Evolutionary conservation across 2,797 vertebrate species (phyloP), one percentile per base, ranked within the genome.

Genomic region (Lithobates sylvaticus): DNA sequence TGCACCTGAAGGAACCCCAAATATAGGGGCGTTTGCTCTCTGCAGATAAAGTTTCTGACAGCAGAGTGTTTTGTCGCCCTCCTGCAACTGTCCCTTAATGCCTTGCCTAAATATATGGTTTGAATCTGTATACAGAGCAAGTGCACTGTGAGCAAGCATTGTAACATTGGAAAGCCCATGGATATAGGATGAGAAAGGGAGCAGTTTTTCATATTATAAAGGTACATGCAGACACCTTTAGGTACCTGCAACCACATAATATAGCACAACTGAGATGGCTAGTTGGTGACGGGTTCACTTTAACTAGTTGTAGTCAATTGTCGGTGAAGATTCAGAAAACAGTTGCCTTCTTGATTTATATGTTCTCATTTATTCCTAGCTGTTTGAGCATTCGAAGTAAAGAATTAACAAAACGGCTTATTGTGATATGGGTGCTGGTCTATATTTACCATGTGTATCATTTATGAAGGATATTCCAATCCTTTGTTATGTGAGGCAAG

Each of bases 181-280:
- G 15, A 50, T 50, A 50, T 16, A 50, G 50, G 16, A 18, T 18
- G 16, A 16, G 16, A 54, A 54, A 54, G 16, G 50, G 50, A 54
- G 50, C 16, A 18, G 13, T 54, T 54, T 54, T 16, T 54, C 50
- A 54, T 4, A 54, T 54, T 4, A 54, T 54, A 54, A 18, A 54
- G 50, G 50, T 54, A 54, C 50, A 54, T 54, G 50, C 50, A 54
- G 50, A 6, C 50, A 54, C 50, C 44, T 47, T 47, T 89, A 87
- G 88, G 86, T 83, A 81, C 88, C 88, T 84, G 81, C 83, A 76
- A 78, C 83, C 83, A 74, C 88, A 84, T 88, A 81, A 89, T 88
- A 68, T 29, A 29, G 65, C 27, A 68, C 23, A 29, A 27, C 64
- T 15, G 47, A 16, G 16, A 16, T 54, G 50, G 15, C 16, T 54